These are phyloP conservation scores for Poeciliopsis occidentalis DNA, from an alignment of 2,113 vertebrate genomes.

Conservation along the genomic window DNA sequence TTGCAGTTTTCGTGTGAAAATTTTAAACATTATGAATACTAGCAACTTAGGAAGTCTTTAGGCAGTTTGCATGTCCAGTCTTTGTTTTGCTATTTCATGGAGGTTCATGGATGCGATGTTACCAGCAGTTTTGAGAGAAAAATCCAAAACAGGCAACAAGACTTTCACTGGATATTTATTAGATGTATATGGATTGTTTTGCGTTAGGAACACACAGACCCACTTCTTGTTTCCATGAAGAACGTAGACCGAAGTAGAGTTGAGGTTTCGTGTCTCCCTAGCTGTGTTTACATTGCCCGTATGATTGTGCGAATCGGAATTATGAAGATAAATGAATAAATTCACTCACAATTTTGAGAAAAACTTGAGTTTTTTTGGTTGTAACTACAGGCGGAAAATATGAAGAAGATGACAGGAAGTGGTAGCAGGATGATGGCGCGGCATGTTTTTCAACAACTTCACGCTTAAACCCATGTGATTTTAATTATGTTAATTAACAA, in stretches of 20 bases:
- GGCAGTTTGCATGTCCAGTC: not conserved
- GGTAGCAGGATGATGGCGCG: no score
- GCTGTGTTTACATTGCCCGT: no score
- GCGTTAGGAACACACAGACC: constrained; percentile 1
- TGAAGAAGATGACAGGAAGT: no score
- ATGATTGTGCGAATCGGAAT: no score
- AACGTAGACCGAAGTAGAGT: not conserved
- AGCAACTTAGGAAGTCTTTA: not conserved
- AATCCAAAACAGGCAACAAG: not conserved
- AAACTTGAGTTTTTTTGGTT: no score
- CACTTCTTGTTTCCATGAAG: constrained; percentile 7
- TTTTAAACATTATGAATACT: not conserved
- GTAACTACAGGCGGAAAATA: no score
- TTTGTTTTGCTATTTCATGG: not conserved
- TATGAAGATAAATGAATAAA: no score
- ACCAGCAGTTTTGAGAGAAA: not conserved
- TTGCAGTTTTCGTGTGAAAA: not conserved
- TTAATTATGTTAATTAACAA: no score
- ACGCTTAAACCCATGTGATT: no score
- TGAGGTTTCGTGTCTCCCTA: constrained; percentile 10
- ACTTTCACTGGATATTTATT: constrained; percentile 6
- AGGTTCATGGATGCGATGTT: not conserved
- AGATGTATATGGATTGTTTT: constrained; percentile 2
- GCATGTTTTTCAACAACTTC: no score
- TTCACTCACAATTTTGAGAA: no score